phyloP scores from a whole-genome alignment of 1,140 invertebrate genomes.

The Pseudachorutes palmiensis region DNA sequence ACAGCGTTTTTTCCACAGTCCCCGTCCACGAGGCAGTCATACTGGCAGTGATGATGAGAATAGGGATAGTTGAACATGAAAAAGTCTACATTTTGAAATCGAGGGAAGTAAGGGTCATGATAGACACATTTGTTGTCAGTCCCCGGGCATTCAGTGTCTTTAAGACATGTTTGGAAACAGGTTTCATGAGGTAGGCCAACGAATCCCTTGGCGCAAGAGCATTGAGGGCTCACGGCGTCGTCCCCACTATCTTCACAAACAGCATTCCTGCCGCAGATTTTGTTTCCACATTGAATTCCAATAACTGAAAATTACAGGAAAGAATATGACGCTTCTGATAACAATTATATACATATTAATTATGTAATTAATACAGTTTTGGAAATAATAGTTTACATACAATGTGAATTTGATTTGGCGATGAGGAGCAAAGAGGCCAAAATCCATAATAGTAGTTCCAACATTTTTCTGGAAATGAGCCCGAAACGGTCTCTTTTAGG shows the following conservation, averaged over 20 bases:
- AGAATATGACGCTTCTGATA: no score
- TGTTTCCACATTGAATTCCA: constrained; percentile 1
- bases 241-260: background rate
- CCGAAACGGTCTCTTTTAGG: no score
- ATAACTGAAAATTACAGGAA: background rate
- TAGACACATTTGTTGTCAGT: background rate
- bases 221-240: background rate
- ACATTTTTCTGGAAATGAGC: no score
- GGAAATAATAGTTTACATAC: no score
- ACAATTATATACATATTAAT: no score
- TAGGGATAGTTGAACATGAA: constrained; percentile 5
- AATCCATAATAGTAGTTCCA: no score
- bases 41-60: background rate
- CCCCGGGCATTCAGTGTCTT: background rate
- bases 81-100: background rate
- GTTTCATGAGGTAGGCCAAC: background rate
- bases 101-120: background rate
- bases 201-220: background rate
- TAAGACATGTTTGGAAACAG: background rate
- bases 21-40: background rate
- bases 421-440: no score
- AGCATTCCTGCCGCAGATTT: background rate
- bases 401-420: no score
- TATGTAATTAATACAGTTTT: no score
- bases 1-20: constrained; percentile 1